phyloP scores from a whole-genome alignment of 2,888 invertebrate species.

The Tortrix viridana region DNA sequence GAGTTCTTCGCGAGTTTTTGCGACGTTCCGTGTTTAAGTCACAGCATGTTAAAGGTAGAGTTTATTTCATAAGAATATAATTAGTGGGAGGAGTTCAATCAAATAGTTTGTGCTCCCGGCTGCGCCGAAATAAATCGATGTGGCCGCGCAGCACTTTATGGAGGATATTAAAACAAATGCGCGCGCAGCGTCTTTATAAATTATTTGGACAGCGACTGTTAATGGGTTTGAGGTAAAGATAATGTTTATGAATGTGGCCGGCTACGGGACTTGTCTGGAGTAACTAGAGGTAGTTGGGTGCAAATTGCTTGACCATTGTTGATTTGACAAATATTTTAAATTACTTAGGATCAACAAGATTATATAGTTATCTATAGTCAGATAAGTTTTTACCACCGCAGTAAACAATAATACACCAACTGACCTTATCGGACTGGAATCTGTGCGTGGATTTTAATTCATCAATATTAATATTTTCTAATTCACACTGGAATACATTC shows the following conservation, averaged over 20 bases:
- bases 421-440: no score
- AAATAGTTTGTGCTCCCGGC: constrained; percentile 64
- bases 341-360: no score
- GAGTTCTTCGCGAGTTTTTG: constrained; percentile 14
- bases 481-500: no score
- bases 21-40: constrained; percentile 40
- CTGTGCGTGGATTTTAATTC: no score
- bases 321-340: no score
- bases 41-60: constrained; percentile 69
- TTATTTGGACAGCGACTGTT: constrained; percentile 27
- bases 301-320: not conserved
- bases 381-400: no score
- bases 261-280: constrained; percentile 22
- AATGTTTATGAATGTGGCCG: constrained; percentile 22
- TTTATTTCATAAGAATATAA: constrained; percentile 83
- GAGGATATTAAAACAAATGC: constrained; percentile 38
- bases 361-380: no score
- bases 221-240: constrained; percentile 20
- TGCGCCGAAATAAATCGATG: constrained; percentile 39
- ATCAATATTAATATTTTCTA: no score
- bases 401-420: no score
- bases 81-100: constrained; percentile 83
- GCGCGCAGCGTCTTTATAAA: constrained; percentile 26
- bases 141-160: constrained; percentile 34
- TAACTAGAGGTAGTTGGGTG: not conserved